These are phyloP conservation scores for Chelidonichthys spinosus DNA, from an alignment of 2,797 vertebrate species.

Conservation along the genomic window DNA sequence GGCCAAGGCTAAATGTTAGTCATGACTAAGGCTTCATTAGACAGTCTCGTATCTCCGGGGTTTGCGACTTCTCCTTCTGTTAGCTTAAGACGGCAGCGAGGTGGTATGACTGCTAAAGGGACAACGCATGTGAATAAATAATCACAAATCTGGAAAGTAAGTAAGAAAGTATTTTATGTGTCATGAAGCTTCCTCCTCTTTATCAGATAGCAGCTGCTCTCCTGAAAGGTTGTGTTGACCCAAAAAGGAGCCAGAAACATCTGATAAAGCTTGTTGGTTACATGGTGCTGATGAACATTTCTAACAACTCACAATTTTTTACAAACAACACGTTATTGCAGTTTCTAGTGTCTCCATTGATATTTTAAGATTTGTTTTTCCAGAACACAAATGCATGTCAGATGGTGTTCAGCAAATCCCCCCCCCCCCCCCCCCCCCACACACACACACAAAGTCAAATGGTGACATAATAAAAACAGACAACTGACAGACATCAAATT, in stretches of 20 bases:
- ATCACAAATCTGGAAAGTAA: conserved; percentile 26
- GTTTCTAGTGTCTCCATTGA: not conserved
- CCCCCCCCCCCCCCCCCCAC: conserved; percentile 3
- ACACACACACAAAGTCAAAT: conserved; percentile 14
- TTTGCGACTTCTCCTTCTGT: conserved; percentile 55
- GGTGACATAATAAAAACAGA: conserved; percentile 61
- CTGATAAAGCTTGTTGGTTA: conserved; percentile 24
- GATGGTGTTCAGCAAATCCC: too few relatives aligned
- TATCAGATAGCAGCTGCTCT: conserved; percentile 25
- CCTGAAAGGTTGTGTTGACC: conserved; percentile 14
- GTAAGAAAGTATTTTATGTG: not conserved
- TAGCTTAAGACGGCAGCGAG: conserved; percentile 40
- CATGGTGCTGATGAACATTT: conserved; percentile 20
- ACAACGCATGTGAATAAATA: conserved; percentile 29
- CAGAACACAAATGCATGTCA: conserved; percentile 3
- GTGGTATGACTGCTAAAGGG: conserved; percentile 31
- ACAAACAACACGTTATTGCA: not conserved
- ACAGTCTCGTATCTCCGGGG: conserved; percentile 34
- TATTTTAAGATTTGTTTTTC: conserved; percentile 17
- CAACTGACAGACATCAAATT: conserved; percentile 53
- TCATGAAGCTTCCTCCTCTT: conserved; percentile 18
- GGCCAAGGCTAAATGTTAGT: conserved; percentile 48
- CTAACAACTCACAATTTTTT: conserved; percentile 1
- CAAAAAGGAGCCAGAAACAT: conserved; percentile 16
- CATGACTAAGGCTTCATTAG: conserved; percentile 53